Evolutionary conservation across 2,797 vertebrate genomes (phyloP), one percentile per base, ranked within the genome.

Genomic region (Sebastes jordani): DNA sequence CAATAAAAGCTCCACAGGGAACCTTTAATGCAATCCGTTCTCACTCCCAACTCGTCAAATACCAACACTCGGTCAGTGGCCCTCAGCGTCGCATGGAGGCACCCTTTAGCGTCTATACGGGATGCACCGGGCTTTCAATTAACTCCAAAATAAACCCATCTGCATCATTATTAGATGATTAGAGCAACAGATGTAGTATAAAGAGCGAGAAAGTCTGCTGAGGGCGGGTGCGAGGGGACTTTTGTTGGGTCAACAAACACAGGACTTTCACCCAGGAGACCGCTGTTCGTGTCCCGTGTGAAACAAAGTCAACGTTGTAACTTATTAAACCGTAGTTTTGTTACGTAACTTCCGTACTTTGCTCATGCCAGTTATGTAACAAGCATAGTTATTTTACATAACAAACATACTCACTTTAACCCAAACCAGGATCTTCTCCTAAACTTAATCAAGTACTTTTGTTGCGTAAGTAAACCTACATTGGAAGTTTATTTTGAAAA

Each of bases 151-250:
- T 20, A 10, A n/a, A 52, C 18, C 49, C 20, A 52, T n/a, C 20
- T 52, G 20, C 49, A 0, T 52, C 20, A 0, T n/a, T 0, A 52
- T 52, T 20, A 52, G 49, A 52, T 0, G 2, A 0, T 52, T 20
- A 52, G 49, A 52, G 49, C 49, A 52, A 52, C 49, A 0, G 16
- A 18, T 0, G 7, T 46, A 46, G 42, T 46, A n/a, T 9, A 52
- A 52, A 52, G 49, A 52, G 42, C 42, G 16, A 52, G 49, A 52
- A 52, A n/a, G 49, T 52, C 49, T 52, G 20, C 20, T 20, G 0
- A 52, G 8, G 49, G 49, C 18, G 20, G 49, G 20, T 52, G 20
- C 42, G 7, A 46, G 42, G 42, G 42, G 4, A 52, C 18, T 52
- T 49, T 8, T 0, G 20, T 20, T 52, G 18, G 49, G 20, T 52